Evolutionary conservation across 2,888 invertebrate species (phyloP), one percentile per base, ranked within the genome.

Genomic region (Oxytorus armatus): DNA sequence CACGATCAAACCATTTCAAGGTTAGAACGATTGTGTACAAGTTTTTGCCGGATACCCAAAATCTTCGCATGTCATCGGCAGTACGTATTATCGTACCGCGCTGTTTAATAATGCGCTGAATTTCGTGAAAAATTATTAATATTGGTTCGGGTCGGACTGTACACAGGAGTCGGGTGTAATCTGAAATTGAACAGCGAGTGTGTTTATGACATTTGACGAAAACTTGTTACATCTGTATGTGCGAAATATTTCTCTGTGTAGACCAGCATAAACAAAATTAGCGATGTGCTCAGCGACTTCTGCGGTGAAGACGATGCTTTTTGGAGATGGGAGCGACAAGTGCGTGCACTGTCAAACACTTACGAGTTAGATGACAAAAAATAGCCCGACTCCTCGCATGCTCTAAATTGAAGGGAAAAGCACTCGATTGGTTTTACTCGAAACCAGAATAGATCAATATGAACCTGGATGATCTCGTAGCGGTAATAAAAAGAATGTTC

Each of bases 331-430:
- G 66, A 75, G 47, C 49, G 59, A 57, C 82, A 82, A 63, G 78
- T 81, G 36, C 29, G 61, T 7, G 39, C 81, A 11, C 42, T 83
- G 7, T 57, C 33, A n/a, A 49, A n/a, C 7, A 72, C 77, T 3
- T 83, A 83, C 42, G 44, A 77, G n/a, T 21, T 83, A 3, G 78
- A 77, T 10, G 75, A 83, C 16, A 42, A 75, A n/a, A n/a, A 5
- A 14, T 39, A 36, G 33, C 76, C 1, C 36, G 65, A 33, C 25
- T 76, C n/a, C 63, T 81, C 14, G 74, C 70, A 39, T 59, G 78
- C 7, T 76, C 79, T 8, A 83, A 83, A 33, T 39, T 83, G n/a
- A 76, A 51, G 57, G 77, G 79, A 7, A 73, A 59, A 39, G 83
- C 81, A 5, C 61, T 77, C 0, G 47, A 44, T 1, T 83, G 81